These are phyloP conservation scores for Neoarius graeffei DNA, from an alignment of 2,113 vertebrate species.

Conservation along the genomic window DNA sequence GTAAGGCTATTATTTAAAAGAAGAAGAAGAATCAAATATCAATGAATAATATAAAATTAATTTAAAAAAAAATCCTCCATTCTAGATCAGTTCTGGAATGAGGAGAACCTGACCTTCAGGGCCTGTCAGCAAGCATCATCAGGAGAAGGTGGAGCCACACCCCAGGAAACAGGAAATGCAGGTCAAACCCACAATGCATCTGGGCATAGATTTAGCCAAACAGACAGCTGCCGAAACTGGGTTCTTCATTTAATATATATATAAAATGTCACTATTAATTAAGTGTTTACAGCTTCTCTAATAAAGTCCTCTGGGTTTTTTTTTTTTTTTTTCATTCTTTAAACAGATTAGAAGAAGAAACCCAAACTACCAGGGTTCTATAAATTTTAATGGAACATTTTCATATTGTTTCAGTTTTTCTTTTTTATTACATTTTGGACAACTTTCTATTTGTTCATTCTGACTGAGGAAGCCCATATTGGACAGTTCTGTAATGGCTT, in stretches of 20 bases:
- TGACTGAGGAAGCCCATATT: conserved; percentile 34
- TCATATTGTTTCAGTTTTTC: neutral
- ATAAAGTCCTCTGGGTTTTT: neutral
- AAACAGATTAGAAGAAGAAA: neutral
- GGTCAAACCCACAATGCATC: conserved; percentile 48
- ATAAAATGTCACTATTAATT: neutral
- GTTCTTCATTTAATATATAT: neutral
- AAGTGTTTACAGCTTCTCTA: neutral
- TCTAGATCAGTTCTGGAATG: conserved; percentile 11
- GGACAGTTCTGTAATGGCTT: conserved; percentile 53
- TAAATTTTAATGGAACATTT: neutral
- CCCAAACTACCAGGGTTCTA: neutral
- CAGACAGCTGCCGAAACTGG: conserved; percentile 38
- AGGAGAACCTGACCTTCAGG: conserved; percentile 70
- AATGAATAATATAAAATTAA: neutral
- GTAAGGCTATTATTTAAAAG: neutral
- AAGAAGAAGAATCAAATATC: neutral
- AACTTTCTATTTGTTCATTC: neutral
- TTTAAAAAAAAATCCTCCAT: neutral
- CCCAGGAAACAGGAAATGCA: conserved; percentile 60
- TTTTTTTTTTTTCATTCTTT: neutral
- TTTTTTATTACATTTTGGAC: neutral
- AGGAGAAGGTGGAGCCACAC: conserved; percentile 57
- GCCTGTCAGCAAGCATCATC: conserved; percentile 67
- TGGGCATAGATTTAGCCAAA: conserved; percentile 16